Conservation (phyloP, 35 echinoderm and acorn worm genomes). For the Patiria miniata region DNA sequence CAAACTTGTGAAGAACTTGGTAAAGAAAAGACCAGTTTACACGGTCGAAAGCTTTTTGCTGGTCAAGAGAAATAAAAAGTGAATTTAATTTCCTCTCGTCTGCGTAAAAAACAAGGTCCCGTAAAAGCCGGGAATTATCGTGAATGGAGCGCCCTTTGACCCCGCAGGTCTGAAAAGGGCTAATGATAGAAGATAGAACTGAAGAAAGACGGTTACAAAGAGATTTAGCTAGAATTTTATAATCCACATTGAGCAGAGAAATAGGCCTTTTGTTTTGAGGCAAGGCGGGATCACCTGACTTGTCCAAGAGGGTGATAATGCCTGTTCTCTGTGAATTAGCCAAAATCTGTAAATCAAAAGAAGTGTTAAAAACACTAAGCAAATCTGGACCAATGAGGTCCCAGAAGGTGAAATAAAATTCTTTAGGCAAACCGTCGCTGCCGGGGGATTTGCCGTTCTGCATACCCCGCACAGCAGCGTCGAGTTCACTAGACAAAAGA, state of each 20-base stretch:
- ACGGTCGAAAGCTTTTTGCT: conserved; percentile 46
- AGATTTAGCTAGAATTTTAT: no score
- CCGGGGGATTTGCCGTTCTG: conserved; percentile 15
- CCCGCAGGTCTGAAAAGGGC: no score
- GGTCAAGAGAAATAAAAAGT: conserved; percentile 36
- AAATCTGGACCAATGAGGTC: conserved; percentile 1
- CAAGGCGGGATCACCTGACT: neutral
- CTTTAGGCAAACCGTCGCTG: neutral
- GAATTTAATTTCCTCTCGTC: no score
- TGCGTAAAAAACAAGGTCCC: no score
- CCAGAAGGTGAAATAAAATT: conserved; percentile 4
- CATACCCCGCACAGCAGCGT: neutral
- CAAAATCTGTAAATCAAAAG: neutral
- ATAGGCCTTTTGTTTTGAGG: no score
- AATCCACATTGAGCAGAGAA: no score
- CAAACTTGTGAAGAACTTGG: conserved; percentile 2
- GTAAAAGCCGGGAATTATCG: no score
- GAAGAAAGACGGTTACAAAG: no score
- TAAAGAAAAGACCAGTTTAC: conserved; percentile 10
- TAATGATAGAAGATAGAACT: no score
- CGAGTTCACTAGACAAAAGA: no score
- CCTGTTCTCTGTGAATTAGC: neutral
- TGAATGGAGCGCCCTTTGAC: no score
- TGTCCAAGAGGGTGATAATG: conserved; percentile 26
- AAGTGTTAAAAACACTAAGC: neutral